Conservation (phyloP, 2,113 vertebrate species). For the Shinisaurus crocodilurus region DNA sequence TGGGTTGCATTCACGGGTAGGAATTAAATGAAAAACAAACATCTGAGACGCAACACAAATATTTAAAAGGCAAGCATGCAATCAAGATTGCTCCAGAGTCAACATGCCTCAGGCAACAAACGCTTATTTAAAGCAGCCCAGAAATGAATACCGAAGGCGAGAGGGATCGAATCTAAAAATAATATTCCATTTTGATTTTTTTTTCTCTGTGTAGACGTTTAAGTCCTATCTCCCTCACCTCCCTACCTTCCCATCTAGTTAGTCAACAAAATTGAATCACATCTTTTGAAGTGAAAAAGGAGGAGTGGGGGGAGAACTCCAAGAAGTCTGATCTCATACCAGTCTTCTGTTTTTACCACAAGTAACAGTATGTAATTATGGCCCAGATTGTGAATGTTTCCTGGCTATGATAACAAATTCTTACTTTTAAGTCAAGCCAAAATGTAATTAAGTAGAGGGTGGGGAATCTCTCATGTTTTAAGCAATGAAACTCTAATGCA, state of each 20-base stretch:
- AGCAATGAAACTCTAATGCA: neutral
- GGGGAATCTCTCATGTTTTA: neutral
- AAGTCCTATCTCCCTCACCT: neutral
- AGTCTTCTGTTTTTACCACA: neutral
- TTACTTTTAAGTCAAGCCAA: conserved; percentile 30
- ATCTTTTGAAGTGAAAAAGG: conserved; percentile 9
- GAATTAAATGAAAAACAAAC: conserved; percentile 37
- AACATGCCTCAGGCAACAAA: neutral
- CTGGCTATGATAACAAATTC: neutral
- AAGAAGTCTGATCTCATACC: neutral
- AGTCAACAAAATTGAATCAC: conserved; percentile 4
- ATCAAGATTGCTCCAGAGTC: conserved; percentile 8
- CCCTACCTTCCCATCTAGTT: neutral
- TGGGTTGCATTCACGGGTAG: conserved; percentile 8
- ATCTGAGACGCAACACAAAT: neutral
- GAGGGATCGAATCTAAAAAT: conserved; percentile 16
- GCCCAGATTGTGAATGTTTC: neutral
- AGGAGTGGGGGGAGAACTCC: neutral
- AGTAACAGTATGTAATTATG: conserved; percentile 9
- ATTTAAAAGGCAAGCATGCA: neutral
- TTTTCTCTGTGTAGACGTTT: neutral
- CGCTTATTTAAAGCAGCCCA: conserved; percentile 9
- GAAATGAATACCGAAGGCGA: conserved; percentile 9
- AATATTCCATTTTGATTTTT: neutral
- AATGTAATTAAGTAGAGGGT: conserved; percentile 1